Conservation (phyloP, 2,113 vertebrate genomes). For the Anguilla japonica region DNA sequence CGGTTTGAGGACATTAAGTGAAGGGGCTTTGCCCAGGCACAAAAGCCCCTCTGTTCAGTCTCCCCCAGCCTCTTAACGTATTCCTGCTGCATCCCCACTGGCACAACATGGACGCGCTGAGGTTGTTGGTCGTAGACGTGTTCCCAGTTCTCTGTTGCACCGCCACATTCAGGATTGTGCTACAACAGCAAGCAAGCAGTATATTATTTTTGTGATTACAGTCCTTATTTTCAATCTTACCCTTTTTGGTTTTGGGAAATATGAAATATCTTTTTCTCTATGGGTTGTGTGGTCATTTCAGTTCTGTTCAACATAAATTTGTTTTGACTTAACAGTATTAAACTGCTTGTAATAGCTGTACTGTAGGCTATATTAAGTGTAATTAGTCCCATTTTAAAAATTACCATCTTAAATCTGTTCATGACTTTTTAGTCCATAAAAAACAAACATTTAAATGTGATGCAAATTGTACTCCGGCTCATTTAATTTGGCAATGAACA, state of each 20-base stretch:
- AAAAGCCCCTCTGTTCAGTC: slow-evolving; percentile 8
- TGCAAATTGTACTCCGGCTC: not conserved
- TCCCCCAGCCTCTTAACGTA: not conserved
- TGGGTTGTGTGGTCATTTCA: not conserved
- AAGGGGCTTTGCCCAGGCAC: not conserved
- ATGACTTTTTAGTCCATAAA: too few relatives aligned
- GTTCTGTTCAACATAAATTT: not conserved
- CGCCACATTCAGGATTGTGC: not conserved
- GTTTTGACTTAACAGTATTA: not conserved
- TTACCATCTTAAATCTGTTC: too few relatives aligned
- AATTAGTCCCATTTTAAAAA: not conserved
- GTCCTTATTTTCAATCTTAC: too few relatives aligned
- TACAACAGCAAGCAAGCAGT: not conserved
- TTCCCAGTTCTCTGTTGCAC: not conserved
- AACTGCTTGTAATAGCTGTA: too few relatives aligned
- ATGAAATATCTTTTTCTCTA: not conserved
- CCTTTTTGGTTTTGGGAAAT: too few relatives aligned
- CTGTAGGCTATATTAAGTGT: too few relatives aligned
- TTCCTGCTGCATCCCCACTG: not conserved
- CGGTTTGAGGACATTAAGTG: not conserved
- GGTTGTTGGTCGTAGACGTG: not conserved
- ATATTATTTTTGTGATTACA: too few relatives aligned
- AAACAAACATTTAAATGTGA: not conserved
- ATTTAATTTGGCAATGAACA: not conserved
- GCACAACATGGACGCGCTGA: not conserved